Evolutionary conservation across 1,140 invertebrate species (phyloP), one percentile per base, ranked within the genome.

Genomic region (Atta colombica): DNA sequence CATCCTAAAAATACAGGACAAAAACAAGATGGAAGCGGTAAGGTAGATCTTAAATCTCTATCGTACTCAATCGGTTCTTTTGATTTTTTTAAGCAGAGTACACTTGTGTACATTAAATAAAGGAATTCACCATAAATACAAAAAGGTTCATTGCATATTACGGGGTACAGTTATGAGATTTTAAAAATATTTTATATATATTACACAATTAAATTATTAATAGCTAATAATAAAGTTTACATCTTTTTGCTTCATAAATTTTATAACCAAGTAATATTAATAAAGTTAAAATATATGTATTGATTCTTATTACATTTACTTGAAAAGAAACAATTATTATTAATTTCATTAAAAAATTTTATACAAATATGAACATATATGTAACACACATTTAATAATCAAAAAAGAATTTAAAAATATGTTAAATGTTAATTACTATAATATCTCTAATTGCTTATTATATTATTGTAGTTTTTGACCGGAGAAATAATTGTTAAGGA

Each of bases 141-240:
- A 66, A 5, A 68, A 68, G 35, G 21, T 68, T 21, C 4, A 68
- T 68, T 68, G 49, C 7, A 68, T 18, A 45, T 35, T 4, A 31
- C 31, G 10, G 4, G 31, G 10, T 68, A 39, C 2, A 66, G 2
- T 39, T 10, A 68, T 31, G 31, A 1, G 10, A 68, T 21, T 21
- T 45, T 68, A 14, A 68, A 25, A 35, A 66, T 68, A 68, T 68
- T 45, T 68, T 68, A 14, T 12, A 39, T 6, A 68, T 21, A 68
- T 39, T 66, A 66, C 18, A 66, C 35, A 66, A 66, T 31, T 66
- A 6, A 39, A 35, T 4, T n/a, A 45, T 68, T 66, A 66, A 68
- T n/a, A 39, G 18, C 0, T 68, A 68, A 68, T 66, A 66, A 68
- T 39, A 35, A 68, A 68, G 45, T 68, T 68, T 39, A 68, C 35